These are phyloP conservation scores for Buceros bicornis DNA, from an alignment of 2,797 vertebrate species.

Conservation along the genomic window DNA sequence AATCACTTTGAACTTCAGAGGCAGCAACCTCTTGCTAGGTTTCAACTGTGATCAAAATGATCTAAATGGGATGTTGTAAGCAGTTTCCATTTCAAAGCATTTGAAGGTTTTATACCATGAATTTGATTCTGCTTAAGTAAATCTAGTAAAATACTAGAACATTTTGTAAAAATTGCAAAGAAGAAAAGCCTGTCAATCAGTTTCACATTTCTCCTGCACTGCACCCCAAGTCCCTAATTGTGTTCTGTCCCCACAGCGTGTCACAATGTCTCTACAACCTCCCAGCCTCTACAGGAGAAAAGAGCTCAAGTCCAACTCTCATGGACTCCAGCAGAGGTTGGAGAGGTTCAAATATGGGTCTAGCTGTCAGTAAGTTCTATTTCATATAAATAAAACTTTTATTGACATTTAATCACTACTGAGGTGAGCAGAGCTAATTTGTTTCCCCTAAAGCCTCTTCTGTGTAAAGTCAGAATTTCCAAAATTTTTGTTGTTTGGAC, in stretches of 20 bases:
- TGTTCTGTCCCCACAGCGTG: not conserved
- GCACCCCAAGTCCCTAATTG: not conserved
- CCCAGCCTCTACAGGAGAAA: not conserved
- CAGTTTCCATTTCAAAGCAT: not conserved
- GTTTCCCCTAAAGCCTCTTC: slow-evolving; percentile 1
- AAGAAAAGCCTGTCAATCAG: not conserved
- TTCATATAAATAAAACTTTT: slow-evolving; percentile 12
- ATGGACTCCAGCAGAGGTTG: not conserved
- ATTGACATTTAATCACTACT: slow-evolving; percentile 8
- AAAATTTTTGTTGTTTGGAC: slow-evolving; percentile 33
- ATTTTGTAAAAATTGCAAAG: slow-evolving; percentile 14
- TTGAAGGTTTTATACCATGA: not conserved
- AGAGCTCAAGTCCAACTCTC: not conserved
- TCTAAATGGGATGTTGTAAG: not conserved
- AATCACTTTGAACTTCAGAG: slow-evolving; percentile 30
- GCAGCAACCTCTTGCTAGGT: slow-evolving; percentile 4
- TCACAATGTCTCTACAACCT: not conserved
- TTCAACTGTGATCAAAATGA: slow-evolving; percentile 2
- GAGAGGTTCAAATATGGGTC: not conserved
- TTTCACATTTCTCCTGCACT: not conserved
- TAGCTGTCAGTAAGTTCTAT: not conserved
- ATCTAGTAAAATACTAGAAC: not conserved
- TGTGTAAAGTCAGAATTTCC: slow-evolving; percentile 41
- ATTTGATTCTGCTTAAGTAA: slow-evolving; percentile 19
- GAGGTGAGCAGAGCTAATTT: slow-evolving; percentile 31